Base-by-base conservation (phyloP, 2,113 vertebrate genomes). In the Caloenas nicobarica region DNA sequence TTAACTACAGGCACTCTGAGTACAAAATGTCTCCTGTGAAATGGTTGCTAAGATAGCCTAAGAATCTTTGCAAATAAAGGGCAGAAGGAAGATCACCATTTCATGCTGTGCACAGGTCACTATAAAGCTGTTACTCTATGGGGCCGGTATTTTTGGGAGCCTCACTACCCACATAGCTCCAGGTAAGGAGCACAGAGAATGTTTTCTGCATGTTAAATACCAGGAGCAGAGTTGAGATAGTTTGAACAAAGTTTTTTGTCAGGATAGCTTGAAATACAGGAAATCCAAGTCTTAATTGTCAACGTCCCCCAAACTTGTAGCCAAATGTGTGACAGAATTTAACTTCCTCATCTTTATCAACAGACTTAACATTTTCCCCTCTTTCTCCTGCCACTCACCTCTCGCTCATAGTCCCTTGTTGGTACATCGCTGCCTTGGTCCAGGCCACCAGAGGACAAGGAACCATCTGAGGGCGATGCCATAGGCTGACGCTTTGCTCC, bases 391-490 rank as follows among this genome's bases (percentile, higher is more conserved):
- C 25, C 38, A 93, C 97, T 98, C 79, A 99, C 99, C 99, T 99
- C 99, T 97, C 99, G 98, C 60, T 99, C 99, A 5, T 98, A 99
- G 98, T 99, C 99, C 57, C 99, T 98, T 11, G 98, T 98, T 2
- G 99, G 98, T 3, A 98, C 98, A 23, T 99, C 99, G 0, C 98
- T 99, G 77, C 98, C 97, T 17, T 99, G 98, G 94, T 99, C 99
- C 98, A 99, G 97, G 77, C 99, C 99, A 23, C 99, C 99, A 0
- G 99, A 99, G 29, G 99, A 99, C 95, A 99, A 96, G 7, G 99
- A 99, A 74, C 99, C 99, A 79, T 99, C 99, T 0, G 99, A 99
- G 3, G 99, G 99, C 0, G 99, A 99, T 9, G 99, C 99, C 98
- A 99, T 98, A 56, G 99, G 98, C 97, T 99, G 99, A 9, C 98